Evolutionary conservation across 2,113 vertebrate genomes (phyloP).

Genomic region (Leucopsar rothschildi): DNA sequence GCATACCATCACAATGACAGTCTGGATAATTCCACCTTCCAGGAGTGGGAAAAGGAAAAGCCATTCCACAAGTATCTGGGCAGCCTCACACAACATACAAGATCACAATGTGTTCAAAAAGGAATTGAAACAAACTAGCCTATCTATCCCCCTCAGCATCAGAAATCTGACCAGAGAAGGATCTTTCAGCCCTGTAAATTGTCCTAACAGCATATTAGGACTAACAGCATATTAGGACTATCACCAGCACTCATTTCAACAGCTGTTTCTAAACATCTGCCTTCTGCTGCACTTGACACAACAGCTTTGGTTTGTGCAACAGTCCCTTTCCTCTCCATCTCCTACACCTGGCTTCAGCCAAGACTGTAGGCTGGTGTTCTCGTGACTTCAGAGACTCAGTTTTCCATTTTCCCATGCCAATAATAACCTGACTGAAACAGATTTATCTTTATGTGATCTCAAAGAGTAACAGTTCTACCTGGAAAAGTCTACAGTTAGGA

Average conservation of each 20-base stretch:
- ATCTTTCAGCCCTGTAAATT: not conserved
- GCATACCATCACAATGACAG: not conserved
- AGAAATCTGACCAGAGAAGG: not conserved
- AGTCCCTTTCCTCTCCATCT: not conserved
- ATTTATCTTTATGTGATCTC: not conserved
- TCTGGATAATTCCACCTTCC: not conserved
- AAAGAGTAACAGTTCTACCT: not conserved
- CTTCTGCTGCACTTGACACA: not conserved
- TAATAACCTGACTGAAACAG: not conserved
- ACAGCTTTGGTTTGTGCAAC: not conserved
- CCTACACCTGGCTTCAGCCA: not conserved
- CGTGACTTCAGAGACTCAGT: not conserved
- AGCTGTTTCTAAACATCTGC: not conserved
- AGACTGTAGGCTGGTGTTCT: not conserved
- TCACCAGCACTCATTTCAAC: not conserved
- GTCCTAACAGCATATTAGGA: not conserved
- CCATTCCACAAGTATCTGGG: not conserved
- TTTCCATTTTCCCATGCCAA: not conserved
- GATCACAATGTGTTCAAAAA: not conserved
- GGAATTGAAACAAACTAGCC: not conserved
- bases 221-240: too few species aligned
- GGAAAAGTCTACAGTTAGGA: not conserved
- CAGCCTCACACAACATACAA: not conserved
- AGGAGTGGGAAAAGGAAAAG: not conserved
- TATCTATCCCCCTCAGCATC: fast-evolving